Evolutionary conservation across 92 coral and sea anemone genomes (phyloP).

Genomic region (Diadumene lineata): DNA sequence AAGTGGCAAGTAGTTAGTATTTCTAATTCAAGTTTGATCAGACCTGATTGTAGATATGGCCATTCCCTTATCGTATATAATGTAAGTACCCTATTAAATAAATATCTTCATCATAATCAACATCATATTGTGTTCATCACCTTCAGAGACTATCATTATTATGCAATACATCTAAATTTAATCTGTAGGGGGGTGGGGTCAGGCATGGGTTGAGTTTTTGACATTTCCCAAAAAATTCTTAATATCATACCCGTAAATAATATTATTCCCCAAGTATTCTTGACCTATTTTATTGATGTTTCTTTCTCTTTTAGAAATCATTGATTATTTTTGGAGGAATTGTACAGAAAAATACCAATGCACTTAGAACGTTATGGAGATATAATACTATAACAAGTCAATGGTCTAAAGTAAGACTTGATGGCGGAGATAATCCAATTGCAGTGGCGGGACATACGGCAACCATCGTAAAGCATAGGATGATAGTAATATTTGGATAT

Average conservation of each 20-base stretch:
- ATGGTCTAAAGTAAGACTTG: conserved; percentile 28
- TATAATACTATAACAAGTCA: conserved; percentile 43
- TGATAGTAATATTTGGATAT: conserved; percentile 88
- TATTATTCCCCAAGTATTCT: too few species aligned
- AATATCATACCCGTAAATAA: too few species aligned
- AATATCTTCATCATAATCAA: too few species aligned
- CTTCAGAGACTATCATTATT: too few species aligned
- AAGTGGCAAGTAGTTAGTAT: conserved; percentile 52
- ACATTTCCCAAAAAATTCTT: too few species aligned
- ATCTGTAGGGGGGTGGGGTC: too few species aligned
- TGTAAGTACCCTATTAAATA: conserved; percentile 51
- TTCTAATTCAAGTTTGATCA: conserved; percentile 10
- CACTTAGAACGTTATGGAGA: conserved; percentile 36
- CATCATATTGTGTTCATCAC: too few species aligned
- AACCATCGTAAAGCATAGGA: conserved; percentile 61
- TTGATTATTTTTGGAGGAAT: conserved; percentile 79
- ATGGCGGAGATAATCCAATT: conserved; percentile 23
- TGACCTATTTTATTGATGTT: too few species aligned
- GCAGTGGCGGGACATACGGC: conserved; percentile 91
- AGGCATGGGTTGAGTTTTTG: too few species aligned
- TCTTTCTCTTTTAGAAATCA: conserved; percentile 43
- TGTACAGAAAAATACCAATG: conserved; percentile 20
- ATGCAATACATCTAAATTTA: too few species aligned
- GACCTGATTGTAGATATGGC: conserved; percentile 49
- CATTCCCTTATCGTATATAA: conserved; percentile 60